A percentile compares a stretch with the other conserved stretches of the same genome.
Conservation (phyloP, 2,888 invertebrate species). For the Philhelius pedissequus region DNA sequence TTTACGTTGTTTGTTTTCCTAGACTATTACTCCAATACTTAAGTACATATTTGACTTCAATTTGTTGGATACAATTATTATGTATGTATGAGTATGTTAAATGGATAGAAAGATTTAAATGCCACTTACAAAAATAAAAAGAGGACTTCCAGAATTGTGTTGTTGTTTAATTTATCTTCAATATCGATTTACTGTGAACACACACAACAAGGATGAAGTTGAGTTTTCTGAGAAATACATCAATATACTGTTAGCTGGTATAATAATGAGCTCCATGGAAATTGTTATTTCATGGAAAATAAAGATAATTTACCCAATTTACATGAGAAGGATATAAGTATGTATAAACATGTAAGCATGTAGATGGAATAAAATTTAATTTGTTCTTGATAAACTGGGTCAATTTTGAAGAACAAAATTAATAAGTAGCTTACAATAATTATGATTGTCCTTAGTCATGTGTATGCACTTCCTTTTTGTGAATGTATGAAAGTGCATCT, state of each 20-base stretch:
- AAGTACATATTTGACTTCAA: background rate
- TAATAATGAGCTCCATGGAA: background rate
- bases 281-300: background rate
- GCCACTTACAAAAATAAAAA: background rate
- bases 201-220: background rate
- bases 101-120: background rate
- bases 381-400: background rate
- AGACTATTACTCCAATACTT: background rate
- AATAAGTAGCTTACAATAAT: too few relatives aligned
- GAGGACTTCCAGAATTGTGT: background rate
- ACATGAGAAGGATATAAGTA: background rate
- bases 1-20: background rate
- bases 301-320: background rate
- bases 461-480: too few relatives aligned
- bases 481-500: too few relatives aligned
- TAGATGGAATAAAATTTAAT: background rate
- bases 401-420: background rate
- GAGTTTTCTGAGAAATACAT: background rate
- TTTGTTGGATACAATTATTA: background rate
- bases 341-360: background rate
- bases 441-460: too few relatives aligned
- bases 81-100: too few relatives aligned
- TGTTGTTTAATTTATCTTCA: background rate
- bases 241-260: slow-evolving; percentile 2
- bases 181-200: background rate